These are phyloP conservation scores for Andrena haemorrhoa DNA, from an alignment of 2,888 invertebrate genomes.

Conservation along the genomic window DNA sequence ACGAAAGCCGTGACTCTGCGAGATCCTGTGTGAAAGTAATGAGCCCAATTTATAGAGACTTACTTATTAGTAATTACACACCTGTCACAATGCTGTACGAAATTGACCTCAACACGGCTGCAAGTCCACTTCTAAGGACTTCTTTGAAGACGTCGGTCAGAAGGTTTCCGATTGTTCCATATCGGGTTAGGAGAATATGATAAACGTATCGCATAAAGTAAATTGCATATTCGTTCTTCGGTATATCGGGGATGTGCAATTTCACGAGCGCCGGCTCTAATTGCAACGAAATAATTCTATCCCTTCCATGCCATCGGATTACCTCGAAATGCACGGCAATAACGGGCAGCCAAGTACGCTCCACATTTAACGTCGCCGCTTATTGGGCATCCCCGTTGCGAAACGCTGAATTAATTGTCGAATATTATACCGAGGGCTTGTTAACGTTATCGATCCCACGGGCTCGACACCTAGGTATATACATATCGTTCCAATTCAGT, in stretches of 20 bases:
- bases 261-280: background rate
- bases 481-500: constrained; percentile 16
- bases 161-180: no score
- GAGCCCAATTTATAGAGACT: background rate
- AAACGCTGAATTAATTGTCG: constrained; percentile 39
- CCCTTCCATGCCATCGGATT: background rate
- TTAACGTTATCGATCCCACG: constrained; percentile 36
- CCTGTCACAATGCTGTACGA: no score
- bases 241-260: background rate
- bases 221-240: background rate
- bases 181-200: no score
- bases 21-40: background rate
- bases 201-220: no score
- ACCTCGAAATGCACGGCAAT: background rate
- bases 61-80: no score
- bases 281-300: constrained; percentile 16
- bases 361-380: constrained; percentile 14
- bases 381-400: constrained; percentile 13
- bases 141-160: no score
- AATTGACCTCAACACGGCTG: no score
- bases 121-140: no score
- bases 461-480: constrained; percentile 24
- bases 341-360: background rate
- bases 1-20: no score
- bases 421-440: background rate